Evolutionary conservation across 1,140 invertebrate species (phyloP), one percentile per base, ranked within the genome.

Genomic region (Mercenaria mercenaria): DNA sequence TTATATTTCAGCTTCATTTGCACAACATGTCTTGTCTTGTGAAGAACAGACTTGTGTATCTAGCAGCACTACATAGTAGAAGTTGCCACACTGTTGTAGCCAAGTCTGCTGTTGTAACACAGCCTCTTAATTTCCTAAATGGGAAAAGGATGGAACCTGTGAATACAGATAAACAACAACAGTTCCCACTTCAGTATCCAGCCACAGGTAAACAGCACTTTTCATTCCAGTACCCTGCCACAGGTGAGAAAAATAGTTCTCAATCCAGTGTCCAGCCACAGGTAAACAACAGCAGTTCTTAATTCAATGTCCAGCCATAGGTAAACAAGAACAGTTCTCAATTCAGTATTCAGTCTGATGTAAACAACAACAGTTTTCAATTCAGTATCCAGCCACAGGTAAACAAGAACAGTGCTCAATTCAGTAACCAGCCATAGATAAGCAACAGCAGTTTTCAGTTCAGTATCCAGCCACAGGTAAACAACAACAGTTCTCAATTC

Each of bases 121-220:
- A 89, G 26, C 94, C 95, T 18, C 92, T 95, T 11, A 96, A 96
- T 80, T 96, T 92, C 89, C 74, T 96, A 11, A 67, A 90, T 90
- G 95, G 95, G 15, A 76, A 93, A 61, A 89, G 94, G 56, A 69
- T 87, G 37, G 89, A 92, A 3, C 91, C 94, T 41, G 50, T 56
- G 13, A 52, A 61, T n/a, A 84, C 91, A 29, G 90, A 94, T 26
- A 47, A 76, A 41, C 43, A 50, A 2, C 69, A 92, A n/a, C 88
- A 76, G 26, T 95, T 95, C 91, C 72, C 93, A 59, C 92, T 96
- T 10, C 72, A 90, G 39, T 92, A 94, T 81, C 96, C 96, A 77
- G 94, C 95, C 11, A 96, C 95, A 90, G 96, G 96, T 95, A 89
- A 32, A n/a, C n/a, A n/a, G n/a, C n/a, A n/a, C n/a, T n/a, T n/a